A percentile compares a stretch with the other conserved stretches of the same genome.
phyloP scores from a whole-genome alignment of 2,797 vertebrate species.

The Enteromius anoplus region DNA sequence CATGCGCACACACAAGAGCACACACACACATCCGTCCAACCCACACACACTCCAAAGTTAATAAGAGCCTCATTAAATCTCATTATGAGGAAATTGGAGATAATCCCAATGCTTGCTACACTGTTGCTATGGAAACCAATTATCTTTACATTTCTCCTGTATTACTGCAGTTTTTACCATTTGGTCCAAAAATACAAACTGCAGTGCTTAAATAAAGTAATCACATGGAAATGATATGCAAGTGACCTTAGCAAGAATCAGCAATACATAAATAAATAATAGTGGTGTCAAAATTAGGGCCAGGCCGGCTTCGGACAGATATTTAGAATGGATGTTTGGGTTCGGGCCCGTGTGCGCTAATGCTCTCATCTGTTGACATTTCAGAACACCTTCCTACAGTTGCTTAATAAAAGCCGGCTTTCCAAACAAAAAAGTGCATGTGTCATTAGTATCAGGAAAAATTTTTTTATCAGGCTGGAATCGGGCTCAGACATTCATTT shows the following conservation, averaged over 20 bases:
- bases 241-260: background rate
- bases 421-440: no score
- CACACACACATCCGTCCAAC: background rate
- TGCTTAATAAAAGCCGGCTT: no score
- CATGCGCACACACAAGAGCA: background rate
- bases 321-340: no score
- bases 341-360: no score
- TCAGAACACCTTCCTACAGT: no score
- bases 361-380: no score
- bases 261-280: background rate
- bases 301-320: no score
- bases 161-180: slow-evolving; percentile 23
- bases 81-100: slow-evolving; percentile 68
- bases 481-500: no score
- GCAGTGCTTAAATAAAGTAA: background rate
- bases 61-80: slow-evolving; percentile 75
- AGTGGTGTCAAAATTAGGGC: no score
- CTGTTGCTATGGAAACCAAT: slow-evolving; percentile 61
- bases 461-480: no score
- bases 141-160: slow-evolving; percentile 45
- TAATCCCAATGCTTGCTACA: slow-evolving; percentile 59
- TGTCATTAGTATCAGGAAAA: no score
- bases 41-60: slow-evolving; percentile 63
- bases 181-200: background rate
- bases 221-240: background rate